These are phyloP conservation scores for Dryobota labecula DNA, from an alignment of 2,888 invertebrate species.

Conservation along the genomic window DNA sequence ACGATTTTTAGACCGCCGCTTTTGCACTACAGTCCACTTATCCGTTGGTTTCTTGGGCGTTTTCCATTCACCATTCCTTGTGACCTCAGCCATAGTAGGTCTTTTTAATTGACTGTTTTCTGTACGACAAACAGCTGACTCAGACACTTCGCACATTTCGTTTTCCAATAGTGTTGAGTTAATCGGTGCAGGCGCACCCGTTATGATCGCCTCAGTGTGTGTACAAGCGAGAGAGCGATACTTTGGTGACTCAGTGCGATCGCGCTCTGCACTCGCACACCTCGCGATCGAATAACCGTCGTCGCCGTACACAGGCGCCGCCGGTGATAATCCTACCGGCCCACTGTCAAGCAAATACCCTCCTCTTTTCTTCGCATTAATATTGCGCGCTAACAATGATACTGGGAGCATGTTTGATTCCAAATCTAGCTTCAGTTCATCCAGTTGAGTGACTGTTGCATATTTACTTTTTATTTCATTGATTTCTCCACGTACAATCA, in stretches of 20 bases:
- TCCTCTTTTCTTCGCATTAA: slow-evolving; percentile 1
- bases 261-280: too few relatives aligned
- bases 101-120: background rate
- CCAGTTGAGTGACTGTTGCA: background rate
- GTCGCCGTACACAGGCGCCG: too few relatives aligned
- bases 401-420: background rate
- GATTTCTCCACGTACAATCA: background rate
- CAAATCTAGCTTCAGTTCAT: background rate
- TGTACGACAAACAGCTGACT: background rate
- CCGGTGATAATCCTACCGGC: slow-evolving; percentile 1
- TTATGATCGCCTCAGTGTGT: too few relatives aligned
- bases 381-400: background rate
- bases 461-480: background rate
- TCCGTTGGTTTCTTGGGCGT: background rate
- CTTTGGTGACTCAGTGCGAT: too few relatives aligned
- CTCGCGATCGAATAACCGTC: too few relatives aligned
- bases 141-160: too few relatives aligned
- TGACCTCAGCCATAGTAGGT: background rate
- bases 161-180: too few relatives aligned
- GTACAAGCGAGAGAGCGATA: too few relatives aligned
- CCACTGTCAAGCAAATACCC: too few relatives aligned
- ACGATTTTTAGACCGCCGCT: background rate
- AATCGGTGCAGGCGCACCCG: too few relatives aligned
- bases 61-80: background rate
- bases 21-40: background rate